Base-by-base conservation (phyloP, 2,797 vertebrate species). In the Ciconia nigra region DNA sequence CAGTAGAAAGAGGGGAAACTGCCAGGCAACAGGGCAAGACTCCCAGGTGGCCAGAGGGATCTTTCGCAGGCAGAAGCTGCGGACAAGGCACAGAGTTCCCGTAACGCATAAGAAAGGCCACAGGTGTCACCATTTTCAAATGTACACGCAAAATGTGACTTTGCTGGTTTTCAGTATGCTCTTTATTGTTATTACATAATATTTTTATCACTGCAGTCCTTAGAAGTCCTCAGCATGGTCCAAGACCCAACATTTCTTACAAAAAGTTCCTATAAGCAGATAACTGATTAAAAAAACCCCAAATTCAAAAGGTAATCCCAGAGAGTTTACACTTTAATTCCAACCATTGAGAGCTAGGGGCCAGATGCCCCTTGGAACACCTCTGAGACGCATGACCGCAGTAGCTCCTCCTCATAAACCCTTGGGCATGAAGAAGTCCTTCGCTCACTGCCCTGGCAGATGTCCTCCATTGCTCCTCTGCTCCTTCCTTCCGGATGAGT, bases 401-500 rank as follows among this genome's bases (percentile, higher is more conserved):
- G 18, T 0, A 89, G 26, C 31, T 74, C 54, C 37, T 76, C 67
- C 59, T 26, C 29, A 28, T 24, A 61, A 65, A 57, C 22, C 47
- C 51, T 18, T 4, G 3, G 62, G 21, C 31, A 33, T 2, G 31
- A 18, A 65, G 29, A 76, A 42, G 14, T 57, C 44, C 29, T 63
- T 51, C 37, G 6, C 20, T 69, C 29, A 2, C 20, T 33, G 17
- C 13, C 35, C 29, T 51, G 49, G 55, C 18, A 62, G 55, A 69
- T 63, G 37, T 4, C 13, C 54, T 67, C 28, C 47, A 62, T 24
- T 7, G 0, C 54, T 55, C 11, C 47, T 61, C 47, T 25, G 35
- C 9, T 41, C 31, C 22, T 17, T 29, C 22, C 31, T 59, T 46
- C 54, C 1, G 0, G n/a, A 11, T 1, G 8, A 84, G 7, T 2